Base-by-base conservation (phyloP, 23 tunicate species). In the Halocynthia roretzi region DNA sequence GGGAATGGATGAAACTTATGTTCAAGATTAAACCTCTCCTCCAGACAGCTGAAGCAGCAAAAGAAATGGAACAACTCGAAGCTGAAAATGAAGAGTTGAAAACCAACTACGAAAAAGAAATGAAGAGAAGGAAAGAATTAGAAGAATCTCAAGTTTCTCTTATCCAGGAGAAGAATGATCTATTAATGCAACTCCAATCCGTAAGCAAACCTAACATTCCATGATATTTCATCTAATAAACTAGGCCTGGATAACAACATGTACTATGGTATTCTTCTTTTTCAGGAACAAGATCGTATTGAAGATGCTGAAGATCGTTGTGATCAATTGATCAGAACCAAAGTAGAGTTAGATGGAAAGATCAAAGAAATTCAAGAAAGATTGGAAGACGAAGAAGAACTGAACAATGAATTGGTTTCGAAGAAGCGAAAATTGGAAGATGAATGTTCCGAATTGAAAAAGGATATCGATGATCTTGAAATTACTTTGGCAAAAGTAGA, bases 321-420 rank as follows among this genome's bases (percentile, higher is more conserved):
- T 62, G 98, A 92, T 75, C 92, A 92, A 73, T 74, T 92, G 66
- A 92, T 92, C 67, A 86, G 83, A 66, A 85, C 92, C 6, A 85
- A 92, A 72, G 91, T 86, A n/a, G 98, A 92, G 53, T 81, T 92
- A 84, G 98, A 92, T 71, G 98, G 98, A 15, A 92, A 92, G 81
- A 92, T 92, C 81, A n/a, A n/a, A n/a, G n/a, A n/a, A n/a, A n/a
- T n/a, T n/a, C n/a, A n/a, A n/a, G n/a, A n/a, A n/a, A n/a, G 99
- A 50, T 58, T 94, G 52, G 99, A 94, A 66, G 99, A 94, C 78
- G 99, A 94, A 71, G 96, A 89, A 67, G 96, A 86, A 51, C 71
- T 85, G 51, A 87, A 84, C 70, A 82, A 89, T 62, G 93, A 94
- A 65, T 72, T 94, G 68, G 85, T 82, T 5, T 80, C 94, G 14